phyloP scores from a whole-genome alignment of 2,888 invertebrate species.

The Ischnus inquisitorius region DNA sequence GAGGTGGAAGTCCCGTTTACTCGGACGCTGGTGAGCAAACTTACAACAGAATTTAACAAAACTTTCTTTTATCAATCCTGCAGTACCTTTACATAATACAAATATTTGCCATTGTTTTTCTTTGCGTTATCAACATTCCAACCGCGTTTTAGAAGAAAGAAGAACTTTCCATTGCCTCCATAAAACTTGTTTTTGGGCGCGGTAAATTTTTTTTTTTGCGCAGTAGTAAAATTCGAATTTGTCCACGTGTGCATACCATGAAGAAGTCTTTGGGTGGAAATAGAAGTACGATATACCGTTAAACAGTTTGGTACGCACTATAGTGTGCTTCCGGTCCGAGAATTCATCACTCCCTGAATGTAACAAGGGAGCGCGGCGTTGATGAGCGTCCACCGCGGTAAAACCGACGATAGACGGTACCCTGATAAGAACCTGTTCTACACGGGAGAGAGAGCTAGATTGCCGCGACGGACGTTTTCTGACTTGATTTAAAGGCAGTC shows the following conservation, averaged over 20 bases:
- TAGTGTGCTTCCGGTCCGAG: constrained; percentile 52
- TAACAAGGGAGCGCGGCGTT: constrained; percentile 37
- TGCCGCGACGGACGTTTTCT: not conserved
- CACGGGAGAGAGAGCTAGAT: constrained; percentile 5
- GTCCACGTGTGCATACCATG: constrained; percentile 11
- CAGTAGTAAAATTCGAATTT: not conserved
- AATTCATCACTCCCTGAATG: constrained; percentile 22
- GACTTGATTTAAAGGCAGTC: constrained; percentile 1
- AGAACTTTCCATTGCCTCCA: not conserved
- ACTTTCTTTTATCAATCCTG: not conserved
- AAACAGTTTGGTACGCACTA: constrained; percentile 48
- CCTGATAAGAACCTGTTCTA: constrained; percentile 25
- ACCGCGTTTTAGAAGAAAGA: not conserved
- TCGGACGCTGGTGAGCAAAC: constrained; percentile 78
- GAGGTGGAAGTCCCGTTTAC: constrained; percentile 80
- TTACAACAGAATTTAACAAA: constrained; percentile 1
- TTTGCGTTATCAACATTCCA: not conserved
- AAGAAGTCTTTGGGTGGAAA: constrained; percentile 26
- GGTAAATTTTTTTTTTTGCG: not conserved
- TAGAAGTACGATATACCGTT: constrained; percentile 45
- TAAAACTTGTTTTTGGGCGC: not conserved
- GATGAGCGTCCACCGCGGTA: constrained; percentile 4
- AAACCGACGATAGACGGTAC: constrained; percentile 24
- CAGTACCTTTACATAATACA: not conserved
- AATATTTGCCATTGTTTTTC: not conserved